phyloP scores from a whole-genome alignment of 2,113 vertebrate genomes.

The Phainopepla nitens region DNA sequence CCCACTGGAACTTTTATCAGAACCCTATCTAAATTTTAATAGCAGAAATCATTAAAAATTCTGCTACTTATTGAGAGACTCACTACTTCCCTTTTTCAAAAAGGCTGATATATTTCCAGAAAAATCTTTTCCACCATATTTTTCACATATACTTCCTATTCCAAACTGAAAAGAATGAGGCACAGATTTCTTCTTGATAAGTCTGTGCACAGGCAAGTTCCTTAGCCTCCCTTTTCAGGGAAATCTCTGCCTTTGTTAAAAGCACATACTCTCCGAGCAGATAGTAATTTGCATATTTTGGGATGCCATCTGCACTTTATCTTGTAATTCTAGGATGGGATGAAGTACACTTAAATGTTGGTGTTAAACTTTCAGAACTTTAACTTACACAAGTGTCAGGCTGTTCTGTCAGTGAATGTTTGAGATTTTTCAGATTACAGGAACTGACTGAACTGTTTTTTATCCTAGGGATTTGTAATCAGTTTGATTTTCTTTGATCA shows the following conservation, averaged over 20 bases:
- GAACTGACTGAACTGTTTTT: not conserved
- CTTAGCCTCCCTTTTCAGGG: not conserved
- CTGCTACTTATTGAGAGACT: not conserved
- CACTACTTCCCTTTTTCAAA: not conserved
- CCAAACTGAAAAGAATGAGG: not conserved
- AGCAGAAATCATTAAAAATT: not conserved
- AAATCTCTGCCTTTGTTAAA: slow-evolving; percentile 13
- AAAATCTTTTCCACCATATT: not conserved
- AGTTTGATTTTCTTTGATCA: not conserved
- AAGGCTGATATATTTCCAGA: not conserved
- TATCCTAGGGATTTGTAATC: not conserved
- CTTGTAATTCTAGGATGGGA: not conserved
- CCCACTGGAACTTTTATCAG: rapidly evolving
- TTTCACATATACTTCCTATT: not conserved
- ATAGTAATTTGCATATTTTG: not conserved
- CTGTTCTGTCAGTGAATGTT: not conserved
- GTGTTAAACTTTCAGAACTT: not conserved
- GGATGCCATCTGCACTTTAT: not conserved
- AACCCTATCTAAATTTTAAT: not conserved
- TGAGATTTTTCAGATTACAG: not conserved
- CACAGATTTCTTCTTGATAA: not conserved
- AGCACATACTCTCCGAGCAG: not conserved
- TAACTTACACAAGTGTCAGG: not conserved
- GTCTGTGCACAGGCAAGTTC: not conserved
- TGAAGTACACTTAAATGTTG: not conserved